Evolutionary conservation across 2,113 vertebrate genomes (phyloP).

Genomic region (Condylura cristata): DNA sequence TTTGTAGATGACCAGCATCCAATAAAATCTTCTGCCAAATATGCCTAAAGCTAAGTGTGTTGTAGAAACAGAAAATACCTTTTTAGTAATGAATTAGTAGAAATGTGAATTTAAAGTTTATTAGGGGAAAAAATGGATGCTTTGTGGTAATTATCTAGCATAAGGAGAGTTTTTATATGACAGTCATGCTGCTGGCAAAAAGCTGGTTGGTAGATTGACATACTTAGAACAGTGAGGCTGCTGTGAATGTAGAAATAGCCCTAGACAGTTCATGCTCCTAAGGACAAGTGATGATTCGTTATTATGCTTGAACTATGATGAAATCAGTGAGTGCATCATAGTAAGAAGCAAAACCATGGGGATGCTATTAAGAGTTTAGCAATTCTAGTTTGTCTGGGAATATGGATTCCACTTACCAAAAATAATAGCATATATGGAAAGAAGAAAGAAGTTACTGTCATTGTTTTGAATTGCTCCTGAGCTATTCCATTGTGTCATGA

Average conservation of each 20-base stretch:
- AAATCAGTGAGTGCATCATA: slow-evolving; percentile 39
- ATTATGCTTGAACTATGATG: slow-evolving; percentile 69
- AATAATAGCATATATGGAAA: slow-evolving; percentile 65
- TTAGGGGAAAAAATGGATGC: slow-evolving; percentile 45
- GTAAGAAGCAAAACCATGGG: slow-evolving; percentile 62
- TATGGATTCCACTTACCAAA: slow-evolving; percentile 73
- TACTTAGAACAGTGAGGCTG: slow-evolving; percentile 32
- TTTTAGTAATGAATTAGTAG: slow-evolving; percentile 44
- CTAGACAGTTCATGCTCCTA: slow-evolving; percentile 57
- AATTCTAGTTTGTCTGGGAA: slow-evolving; percentile 67
- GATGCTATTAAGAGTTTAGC: slow-evolving; percentile 73
- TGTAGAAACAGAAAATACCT: background rate
- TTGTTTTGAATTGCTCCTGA: slow-evolving; percentile 74
- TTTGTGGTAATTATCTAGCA: slow-evolving; percentile 52
- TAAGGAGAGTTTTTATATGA: background rate
- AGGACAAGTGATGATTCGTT: slow-evolving; percentile 66
- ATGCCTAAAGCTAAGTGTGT: background rate
- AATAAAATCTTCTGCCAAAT: slow-evolving; percentile 48
- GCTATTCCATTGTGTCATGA: slow-evolving; percentile 65
- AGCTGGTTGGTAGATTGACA: slow-evolving; percentile 53
- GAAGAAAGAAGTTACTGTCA: slow-evolving; percentile 69
- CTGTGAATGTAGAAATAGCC: slow-evolving; percentile 58
- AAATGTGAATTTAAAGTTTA: slow-evolving; percentile 29
- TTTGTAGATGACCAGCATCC: background rate
- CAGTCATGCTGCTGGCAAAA: slow-evolving; percentile 21